A percentile compares a stretch with the other conserved stretches of the same genome.
Conservation (phyloP, 2,797 vertebrate species). For the Chelonia mydas region DNA sequence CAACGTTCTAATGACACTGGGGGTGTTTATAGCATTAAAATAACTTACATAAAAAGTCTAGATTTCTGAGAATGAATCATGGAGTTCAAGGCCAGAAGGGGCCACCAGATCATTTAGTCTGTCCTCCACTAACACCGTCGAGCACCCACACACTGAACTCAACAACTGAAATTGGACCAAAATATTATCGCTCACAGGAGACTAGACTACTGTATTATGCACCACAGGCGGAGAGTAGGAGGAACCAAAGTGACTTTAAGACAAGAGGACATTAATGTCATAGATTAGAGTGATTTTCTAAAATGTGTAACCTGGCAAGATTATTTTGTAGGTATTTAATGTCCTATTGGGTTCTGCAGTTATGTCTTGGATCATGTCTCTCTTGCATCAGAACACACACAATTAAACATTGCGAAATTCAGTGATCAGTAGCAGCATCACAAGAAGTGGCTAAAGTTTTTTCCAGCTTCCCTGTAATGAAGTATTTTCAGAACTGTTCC, state of each 20-base stretch:
- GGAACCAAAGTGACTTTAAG: background rate
- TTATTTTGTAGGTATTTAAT: background rate
- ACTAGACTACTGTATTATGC: background rate
- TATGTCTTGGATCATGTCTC: background rate
- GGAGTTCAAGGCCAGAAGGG: background rate
- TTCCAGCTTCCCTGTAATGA: slow-evolving; percentile 7
- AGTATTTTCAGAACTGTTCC: slow-evolving; percentile 41
- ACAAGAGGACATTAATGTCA: background rate
- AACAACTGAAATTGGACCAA: background rate
- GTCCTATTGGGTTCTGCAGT: background rate
- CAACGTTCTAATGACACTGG: background rate
- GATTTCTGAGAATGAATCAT: background rate
- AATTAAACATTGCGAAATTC: slow-evolving; percentile 29
- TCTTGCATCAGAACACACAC: background rate
- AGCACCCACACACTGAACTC: background rate
- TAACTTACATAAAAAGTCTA: rapidly evolving
- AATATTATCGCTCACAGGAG: background rate
- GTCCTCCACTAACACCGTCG: background rate
- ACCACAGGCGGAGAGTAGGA: background rate
- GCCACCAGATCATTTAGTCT: background rate
- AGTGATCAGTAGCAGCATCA: background rate
- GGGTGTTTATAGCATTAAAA: background rate
- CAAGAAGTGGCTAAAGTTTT: slow-evolving; percentile 1
- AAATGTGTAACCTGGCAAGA: background rate
- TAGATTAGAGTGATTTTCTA: background rate